These are phyloP conservation scores for Porites divaricata DNA, from an alignment of 92 coral and sea anemone genomes.

Conservation along the genomic window DNA sequence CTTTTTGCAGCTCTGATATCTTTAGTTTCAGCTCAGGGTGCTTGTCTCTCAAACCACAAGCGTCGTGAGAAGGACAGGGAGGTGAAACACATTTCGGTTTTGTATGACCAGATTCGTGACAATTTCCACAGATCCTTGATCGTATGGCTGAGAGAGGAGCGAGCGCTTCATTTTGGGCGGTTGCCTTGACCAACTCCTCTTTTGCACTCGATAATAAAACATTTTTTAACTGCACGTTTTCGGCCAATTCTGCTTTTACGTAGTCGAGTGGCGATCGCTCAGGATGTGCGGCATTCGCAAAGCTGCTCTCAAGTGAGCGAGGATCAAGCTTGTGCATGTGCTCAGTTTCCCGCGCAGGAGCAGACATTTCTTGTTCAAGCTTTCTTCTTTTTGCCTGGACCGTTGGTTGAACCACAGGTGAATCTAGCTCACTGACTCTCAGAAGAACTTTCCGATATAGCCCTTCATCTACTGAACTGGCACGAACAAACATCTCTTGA, in stretches of 20 bases:
- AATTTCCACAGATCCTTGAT: constrained; percentile 58
- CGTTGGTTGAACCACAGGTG: constrained; percentile 49
- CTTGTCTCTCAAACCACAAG: constrained; percentile 61
- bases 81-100: constrained; percentile 49
- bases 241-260: constrained; percentile 42
- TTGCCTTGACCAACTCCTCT: constrained; percentile 51
- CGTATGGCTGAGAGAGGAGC: constrained; percentile 46
- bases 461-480: constrained; percentile 50
- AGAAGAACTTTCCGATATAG: constrained; percentile 44
- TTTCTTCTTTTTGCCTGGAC: constrained; percentile 33
- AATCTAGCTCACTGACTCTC: constrained; percentile 65
- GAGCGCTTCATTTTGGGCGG: constrained; percentile 48
- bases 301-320: constrained; percentile 41
- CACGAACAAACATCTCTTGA: constrained; percentile 57
- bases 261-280: constrained; percentile 42
- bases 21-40: constrained; percentile 64
- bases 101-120: constrained; percentile 68
- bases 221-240: constrained; percentile 38
- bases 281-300: constrained; percentile 10
- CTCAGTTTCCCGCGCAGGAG: constrained; percentile 23
- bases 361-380: constrained; percentile 11
- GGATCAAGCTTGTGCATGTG: constrained; percentile 22
- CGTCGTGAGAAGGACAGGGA: constrained; percentile 49
- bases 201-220: constrained; percentile 47
- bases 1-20: constrained; percentile 48